These are phyloP conservation scores for Caenorhabditis latens DNA, from an alignment of 1,140 invertebrate species.

Conservation along the genomic window DNA sequence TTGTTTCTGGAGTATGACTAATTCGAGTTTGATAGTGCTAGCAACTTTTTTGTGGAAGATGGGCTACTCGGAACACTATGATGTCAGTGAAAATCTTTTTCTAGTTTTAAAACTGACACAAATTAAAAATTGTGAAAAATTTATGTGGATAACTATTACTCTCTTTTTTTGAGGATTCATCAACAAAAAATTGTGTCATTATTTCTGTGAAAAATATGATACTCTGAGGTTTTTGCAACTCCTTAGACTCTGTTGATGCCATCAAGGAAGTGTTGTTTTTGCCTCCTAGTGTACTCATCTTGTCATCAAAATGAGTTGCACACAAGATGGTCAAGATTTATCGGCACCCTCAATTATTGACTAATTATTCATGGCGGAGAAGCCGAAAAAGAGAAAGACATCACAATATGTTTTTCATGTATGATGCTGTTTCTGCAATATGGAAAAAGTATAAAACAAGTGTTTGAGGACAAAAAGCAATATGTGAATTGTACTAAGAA, in stretches of 20 bases:
- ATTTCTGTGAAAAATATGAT: too few species aligned
- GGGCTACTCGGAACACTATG: too few species aligned
- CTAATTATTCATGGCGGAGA: constrained; percentile 5
- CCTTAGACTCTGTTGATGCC: too few species aligned
- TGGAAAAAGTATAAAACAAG: neutral
- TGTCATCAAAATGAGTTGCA: neutral
- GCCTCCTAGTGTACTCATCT: neutral
- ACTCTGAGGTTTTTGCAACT: too few species aligned
- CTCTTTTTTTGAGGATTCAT: too few species aligned
- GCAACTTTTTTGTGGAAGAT: neutral
- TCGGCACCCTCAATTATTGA: constrained; percentile 22
- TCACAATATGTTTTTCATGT: constrained; percentile 17
- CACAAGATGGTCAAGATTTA: constrained; percentile 29
- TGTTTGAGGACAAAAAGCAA: constrained; percentile 39
- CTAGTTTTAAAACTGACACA: too few species aligned
- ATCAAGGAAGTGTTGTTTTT: neutral
- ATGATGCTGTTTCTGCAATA: constrained; percentile 22
- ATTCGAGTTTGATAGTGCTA: constrained; percentile 18
- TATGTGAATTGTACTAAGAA: neutral
- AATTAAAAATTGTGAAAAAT: too few species aligned
- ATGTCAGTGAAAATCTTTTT: too few species aligned
- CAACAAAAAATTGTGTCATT: too few species aligned
- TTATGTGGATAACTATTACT: too few species aligned
- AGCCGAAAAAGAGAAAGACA: neutral
- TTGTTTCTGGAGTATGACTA: constrained; percentile 44